phyloP scores from a whole-genome alignment of 1,140 invertebrate species.

The Drosophila leontia region DNA sequence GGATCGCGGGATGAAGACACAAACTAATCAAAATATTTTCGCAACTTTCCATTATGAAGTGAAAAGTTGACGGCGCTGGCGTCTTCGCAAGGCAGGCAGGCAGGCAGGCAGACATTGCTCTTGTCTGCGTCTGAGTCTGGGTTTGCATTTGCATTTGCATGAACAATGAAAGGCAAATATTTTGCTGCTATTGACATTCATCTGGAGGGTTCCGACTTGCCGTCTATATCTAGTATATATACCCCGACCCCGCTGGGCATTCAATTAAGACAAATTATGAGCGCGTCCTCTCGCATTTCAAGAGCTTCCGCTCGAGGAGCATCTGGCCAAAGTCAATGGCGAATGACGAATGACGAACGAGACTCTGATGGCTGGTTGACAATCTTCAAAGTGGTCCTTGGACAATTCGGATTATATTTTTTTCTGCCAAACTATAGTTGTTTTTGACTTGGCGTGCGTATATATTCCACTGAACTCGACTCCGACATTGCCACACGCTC shows the following conservation, averaged over 20 bases:
- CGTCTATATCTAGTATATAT: neutral
- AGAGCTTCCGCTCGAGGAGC: slow-evolving; percentile 44
- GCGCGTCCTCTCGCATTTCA: slow-evolving; percentile 72
- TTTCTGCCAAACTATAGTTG: slow-evolving; percentile 49
- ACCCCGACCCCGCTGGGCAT: slow-evolving; percentile 35
- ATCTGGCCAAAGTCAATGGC: slow-evolving; percentile 49
- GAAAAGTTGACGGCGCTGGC: slow-evolving; percentile 74
- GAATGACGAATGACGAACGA: slow-evolving; percentile 24
- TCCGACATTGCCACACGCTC: slow-evolving; percentile 12
- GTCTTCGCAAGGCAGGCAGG: slow-evolving; percentile 6
- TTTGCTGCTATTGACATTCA: slow-evolving; percentile 82
- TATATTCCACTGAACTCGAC: slow-evolving; percentile 39
- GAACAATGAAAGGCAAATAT: slow-evolving; percentile 82
- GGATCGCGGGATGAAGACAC: slow-evolving; percentile 50
- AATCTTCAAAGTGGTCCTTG: slow-evolving; percentile 50
- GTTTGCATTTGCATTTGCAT: slow-evolving; percentile 80
- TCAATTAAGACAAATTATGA: slow-evolving; percentile 82
- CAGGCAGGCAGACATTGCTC: slow-evolving; percentile 9
- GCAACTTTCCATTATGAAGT: slow-evolving; percentile 83
- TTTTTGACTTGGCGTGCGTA: slow-evolving; percentile 31
- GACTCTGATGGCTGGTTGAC: slow-evolving; percentile 40
- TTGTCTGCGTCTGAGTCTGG: slow-evolving; percentile 39
- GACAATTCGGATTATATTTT: slow-evolving; percentile 48
- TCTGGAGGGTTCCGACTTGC: slow-evolving; percentile 46
- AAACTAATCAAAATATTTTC: slow-evolving; percentile 83